Percentiles rank a stretch among this genome's conserved stretches.
Evolutionary conservation across 2,113 vertebrate species (phyloP).

Genomic region (Lycaon pictus): DNA sequence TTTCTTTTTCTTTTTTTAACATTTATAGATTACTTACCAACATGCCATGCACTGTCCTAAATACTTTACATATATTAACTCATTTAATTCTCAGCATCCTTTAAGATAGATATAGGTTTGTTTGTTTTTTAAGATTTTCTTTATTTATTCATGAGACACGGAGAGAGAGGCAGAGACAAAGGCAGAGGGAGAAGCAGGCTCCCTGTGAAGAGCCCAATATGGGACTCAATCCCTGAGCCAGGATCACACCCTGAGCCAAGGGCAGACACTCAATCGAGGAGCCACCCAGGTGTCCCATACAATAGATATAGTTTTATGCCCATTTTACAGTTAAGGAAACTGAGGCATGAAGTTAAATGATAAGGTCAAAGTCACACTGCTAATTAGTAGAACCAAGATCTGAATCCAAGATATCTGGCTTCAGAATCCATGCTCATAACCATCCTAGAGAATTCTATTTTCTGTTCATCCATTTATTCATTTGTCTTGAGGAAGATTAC

Average conservation of each 20-base stretch:
- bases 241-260: too few relatives aligned
- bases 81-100: background rate
- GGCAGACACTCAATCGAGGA: too few relatives aligned
- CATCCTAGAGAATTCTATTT: background rate
- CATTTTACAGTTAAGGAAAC: background rate
- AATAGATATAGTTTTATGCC: background rate
- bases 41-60: background rate
- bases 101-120: background rate
- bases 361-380: background rate
- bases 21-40: background rate
- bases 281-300: too few relatives aligned
- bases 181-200: too few relatives aligned
- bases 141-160: too few relatives aligned
- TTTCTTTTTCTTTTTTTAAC: background rate
- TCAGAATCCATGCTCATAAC: background rate
- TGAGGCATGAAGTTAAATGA: background rate
- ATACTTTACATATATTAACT: background rate
- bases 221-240: too few relatives aligned
- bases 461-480: background rate
- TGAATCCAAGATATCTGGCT: background rate
- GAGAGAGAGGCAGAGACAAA: too few relatives aligned
- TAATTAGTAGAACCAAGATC: background rate
- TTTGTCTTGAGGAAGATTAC: background rate
- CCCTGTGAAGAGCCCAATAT: too few relatives aligned
- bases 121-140: too few relatives aligned